Evolutionary conservation across 2,797 vertebrate species (phyloP).

Genomic region (Sarcophilus harrisii): DNA sequence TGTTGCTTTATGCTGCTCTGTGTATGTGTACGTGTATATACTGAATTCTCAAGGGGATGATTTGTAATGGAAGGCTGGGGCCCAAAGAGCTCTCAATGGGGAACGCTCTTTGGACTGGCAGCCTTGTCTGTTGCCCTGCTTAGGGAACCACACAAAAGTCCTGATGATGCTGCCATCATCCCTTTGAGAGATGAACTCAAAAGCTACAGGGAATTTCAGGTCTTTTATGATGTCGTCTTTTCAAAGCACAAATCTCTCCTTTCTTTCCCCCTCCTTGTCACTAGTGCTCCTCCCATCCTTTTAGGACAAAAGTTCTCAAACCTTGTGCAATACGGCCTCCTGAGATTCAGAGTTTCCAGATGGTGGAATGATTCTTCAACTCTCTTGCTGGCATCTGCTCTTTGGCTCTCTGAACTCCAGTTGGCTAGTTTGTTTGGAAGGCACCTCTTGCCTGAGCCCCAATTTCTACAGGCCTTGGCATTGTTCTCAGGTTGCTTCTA

Average conservation of each 20-base stretch:
- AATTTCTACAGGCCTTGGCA: constrained; percentile 37
- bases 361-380: constrained; percentile 61
- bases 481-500: constrained; percentile 54
- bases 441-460: constrained; percentile 18
- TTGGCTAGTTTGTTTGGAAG: constrained; percentile 39
- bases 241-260: constrained; percentile 56
- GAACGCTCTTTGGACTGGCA: constrained; percentile 62
- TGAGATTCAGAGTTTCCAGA: constrained; percentile 44
- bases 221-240: constrained; percentile 52
- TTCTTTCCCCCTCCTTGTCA: not conserved
- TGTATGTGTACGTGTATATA: not conserved
- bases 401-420: not conserved
- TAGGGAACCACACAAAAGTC: constrained; percentile 59
- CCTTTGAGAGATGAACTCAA: constrained; percentile 46
- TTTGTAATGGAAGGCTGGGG: constrained; percentile 73
- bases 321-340: constrained; percentile 85
- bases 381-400: not conserved
- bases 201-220: constrained; percentile 62
- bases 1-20: constrained; percentile 64
- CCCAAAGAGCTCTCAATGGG: constrained; percentile 68
- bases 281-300: constrained; percentile 48
- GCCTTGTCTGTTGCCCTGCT: constrained; percentile 19
- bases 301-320: constrained; percentile 81
- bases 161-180: constrained; percentile 66
- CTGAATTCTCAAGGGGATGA: constrained; percentile 51